Evolutionary conservation across 1,140 invertebrate species (phyloP).

Genomic region (Platyscapa corneri): DNA sequence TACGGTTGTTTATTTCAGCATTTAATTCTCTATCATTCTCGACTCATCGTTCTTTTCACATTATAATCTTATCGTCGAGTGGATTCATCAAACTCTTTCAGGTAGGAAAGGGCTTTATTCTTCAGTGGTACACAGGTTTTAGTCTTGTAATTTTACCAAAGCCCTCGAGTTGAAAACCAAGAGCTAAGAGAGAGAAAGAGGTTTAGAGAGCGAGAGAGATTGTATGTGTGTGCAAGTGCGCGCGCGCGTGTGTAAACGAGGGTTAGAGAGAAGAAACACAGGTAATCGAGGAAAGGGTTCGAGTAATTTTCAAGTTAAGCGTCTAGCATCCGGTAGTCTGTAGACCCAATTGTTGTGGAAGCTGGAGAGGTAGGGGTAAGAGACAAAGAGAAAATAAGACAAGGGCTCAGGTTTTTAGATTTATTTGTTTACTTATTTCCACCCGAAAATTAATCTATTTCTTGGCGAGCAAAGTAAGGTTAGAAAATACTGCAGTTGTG

Average conservation of each 20-base stretch:
- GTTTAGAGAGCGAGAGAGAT: neutral
- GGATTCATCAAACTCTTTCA: constrained; percentile 4
- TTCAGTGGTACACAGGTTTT: neutral
- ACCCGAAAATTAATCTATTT: neutral
- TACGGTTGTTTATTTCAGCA: neutral
- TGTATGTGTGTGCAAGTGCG: no score
- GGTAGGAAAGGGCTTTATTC: neutral
- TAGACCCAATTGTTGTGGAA: neutral
- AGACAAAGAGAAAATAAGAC: neutral
- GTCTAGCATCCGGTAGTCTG: neutral
- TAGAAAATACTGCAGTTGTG: neutral
- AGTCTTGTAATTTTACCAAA: constrained; percentile 31
- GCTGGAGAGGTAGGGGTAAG: neutral
- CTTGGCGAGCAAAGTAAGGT: neutral
- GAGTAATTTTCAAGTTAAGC: constrained; percentile 5
- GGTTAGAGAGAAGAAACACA: neutral
- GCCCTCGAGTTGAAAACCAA: constrained; percentile 19
- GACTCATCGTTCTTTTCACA: neutral
- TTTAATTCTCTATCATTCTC: neutral
- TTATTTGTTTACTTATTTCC: neutral
- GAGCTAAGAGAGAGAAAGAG: constrained; percentile 14
- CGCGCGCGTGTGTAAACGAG: no score
- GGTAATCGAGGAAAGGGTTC: neutral
- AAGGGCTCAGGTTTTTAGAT: neutral
- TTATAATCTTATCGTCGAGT: neutral